Conservation (phyloP, 2,113 vertebrate genomes). For the Apteryx mantelli region DNA sequence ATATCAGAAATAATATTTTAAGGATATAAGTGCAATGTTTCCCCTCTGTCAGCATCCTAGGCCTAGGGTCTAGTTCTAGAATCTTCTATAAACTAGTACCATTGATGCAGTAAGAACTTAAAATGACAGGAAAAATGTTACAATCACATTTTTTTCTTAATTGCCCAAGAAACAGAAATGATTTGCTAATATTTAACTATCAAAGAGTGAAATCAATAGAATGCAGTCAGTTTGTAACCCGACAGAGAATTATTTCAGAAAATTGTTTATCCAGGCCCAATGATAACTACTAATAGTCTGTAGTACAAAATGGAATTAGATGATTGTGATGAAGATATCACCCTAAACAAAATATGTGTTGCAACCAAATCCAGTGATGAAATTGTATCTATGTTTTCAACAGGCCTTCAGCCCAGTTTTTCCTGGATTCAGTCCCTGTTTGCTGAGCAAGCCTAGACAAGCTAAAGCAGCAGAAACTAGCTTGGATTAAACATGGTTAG, state of each 20-base stretch:
- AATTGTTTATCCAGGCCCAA: not conserved
- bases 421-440: not conserved
- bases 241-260: not conserved
- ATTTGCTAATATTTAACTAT: not conserved
- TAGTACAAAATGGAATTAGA: not conserved
- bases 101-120: not conserved
- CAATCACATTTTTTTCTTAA: not conserved
- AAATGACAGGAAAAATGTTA: not conserved
- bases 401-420: not conserved
- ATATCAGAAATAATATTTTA: not conserved
- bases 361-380: not conserved
- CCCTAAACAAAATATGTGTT: not conserved
- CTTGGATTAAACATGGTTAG: not conserved
- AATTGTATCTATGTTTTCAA: not conserved
- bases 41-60: not conserved
- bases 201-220: not conserved
- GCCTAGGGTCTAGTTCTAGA: not conserved
- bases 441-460: slow-evolving; percentile 4
- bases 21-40: not conserved
- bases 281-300: not conserved
- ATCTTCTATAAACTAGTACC: not conserved
- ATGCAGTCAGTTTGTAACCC: not conserved
- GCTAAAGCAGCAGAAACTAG: not conserved
- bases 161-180: not conserved
- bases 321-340: not conserved